phyloP scores from a whole-genome alignment of 2,113 vertebrate genomes.

The Anhinga rufa region DNA sequence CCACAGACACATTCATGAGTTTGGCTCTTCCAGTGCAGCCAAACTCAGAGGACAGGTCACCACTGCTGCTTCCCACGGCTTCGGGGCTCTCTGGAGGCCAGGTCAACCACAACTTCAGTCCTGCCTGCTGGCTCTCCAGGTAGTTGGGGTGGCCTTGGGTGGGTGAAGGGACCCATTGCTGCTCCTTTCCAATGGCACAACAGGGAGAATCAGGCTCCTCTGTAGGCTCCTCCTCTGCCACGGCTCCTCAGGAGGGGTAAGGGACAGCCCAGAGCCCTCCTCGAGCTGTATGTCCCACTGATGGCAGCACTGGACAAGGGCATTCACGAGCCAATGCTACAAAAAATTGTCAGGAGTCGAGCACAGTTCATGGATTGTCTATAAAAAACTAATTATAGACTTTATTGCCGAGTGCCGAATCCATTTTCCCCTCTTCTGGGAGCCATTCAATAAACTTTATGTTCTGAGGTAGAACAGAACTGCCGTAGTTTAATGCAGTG shows the following conservation, averaged over 20 bases:
- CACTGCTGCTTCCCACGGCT: background rate
- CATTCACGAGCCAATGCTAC: background rate
- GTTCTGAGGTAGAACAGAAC: slow-evolving; percentile 24
- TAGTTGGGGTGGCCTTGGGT: background rate
- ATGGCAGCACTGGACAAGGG: background rate
- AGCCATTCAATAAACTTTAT: slow-evolving; percentile 33
- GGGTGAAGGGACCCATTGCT: background rate
- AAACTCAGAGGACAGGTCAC: background rate
- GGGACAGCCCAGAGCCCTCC: background rate
- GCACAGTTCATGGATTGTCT: background rate
- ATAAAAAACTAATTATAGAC: slow-evolving; percentile 15
- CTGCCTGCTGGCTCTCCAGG: background rate
- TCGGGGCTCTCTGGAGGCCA: fast-evolving
- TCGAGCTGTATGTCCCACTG: fast-evolving
- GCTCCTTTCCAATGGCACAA: background rate
- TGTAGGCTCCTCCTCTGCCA: background rate
- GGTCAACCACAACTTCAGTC: background rate
- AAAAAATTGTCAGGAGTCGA: background rate
- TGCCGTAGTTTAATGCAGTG: background rate
- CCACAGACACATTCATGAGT: background rate
- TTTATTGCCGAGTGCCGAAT: background rate
- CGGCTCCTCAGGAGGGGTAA: background rate
- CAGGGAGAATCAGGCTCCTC: background rate
- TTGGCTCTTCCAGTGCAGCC: background rate
- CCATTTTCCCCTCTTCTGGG: slow-evolving; percentile 27